Percentiles rank a stretch among this genome's conserved stretches.
Conservation (phyloP, 2,888 invertebrate species). For the Heteromyza rotundicornis region DNA sequence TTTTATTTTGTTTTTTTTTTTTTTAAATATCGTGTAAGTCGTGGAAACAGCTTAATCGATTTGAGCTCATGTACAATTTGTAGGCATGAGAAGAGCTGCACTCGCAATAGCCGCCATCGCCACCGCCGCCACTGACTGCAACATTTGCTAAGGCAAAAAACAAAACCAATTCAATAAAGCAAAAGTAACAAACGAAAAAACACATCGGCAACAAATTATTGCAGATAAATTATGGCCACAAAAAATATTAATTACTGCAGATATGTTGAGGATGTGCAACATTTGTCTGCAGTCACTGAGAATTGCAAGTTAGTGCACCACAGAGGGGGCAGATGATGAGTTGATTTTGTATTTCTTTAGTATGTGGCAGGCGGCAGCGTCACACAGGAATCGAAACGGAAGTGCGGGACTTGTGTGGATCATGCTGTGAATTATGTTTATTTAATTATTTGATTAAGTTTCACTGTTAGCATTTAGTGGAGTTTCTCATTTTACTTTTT, state of each 20-base stretch:
- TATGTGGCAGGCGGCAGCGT: not conserved
- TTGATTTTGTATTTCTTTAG: not conserved
- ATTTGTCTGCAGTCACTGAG: not conserved
- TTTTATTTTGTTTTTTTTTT: conserved; percentile 17
- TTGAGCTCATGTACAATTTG: conserved; percentile 42
- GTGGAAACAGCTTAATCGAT: conserved; percentile 56
- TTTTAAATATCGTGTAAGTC: conserved; percentile 31
- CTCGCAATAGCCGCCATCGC: conserved; percentile 3
- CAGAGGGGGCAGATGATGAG: too few species aligned
- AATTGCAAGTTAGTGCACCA: too few species aligned
- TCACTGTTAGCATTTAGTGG: too few species aligned
- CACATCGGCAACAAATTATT: conserved; percentile 34
- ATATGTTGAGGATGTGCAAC: conserved; percentile 5
- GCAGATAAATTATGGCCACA: conserved; percentile 55
- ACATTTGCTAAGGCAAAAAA: not conserved
- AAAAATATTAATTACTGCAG: conserved; percentile 8
- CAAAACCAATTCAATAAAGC: not conserved
- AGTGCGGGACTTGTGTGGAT: not conserved
- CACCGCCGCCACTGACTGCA: conserved; percentile 10
- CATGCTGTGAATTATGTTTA: conserved; percentile 23
- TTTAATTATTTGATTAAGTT: conserved; percentile 26
- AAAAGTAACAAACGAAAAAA: too few species aligned
- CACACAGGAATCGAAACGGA: too few species aligned
- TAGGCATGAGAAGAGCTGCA: conserved; percentile 22
- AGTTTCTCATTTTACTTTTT: too few species aligned